Percentiles rank a stretch among this genome's conserved stretches.
Conservation (phyloP, 2,113 vertebrate genomes). For the Tichodroma muraria region DNA sequence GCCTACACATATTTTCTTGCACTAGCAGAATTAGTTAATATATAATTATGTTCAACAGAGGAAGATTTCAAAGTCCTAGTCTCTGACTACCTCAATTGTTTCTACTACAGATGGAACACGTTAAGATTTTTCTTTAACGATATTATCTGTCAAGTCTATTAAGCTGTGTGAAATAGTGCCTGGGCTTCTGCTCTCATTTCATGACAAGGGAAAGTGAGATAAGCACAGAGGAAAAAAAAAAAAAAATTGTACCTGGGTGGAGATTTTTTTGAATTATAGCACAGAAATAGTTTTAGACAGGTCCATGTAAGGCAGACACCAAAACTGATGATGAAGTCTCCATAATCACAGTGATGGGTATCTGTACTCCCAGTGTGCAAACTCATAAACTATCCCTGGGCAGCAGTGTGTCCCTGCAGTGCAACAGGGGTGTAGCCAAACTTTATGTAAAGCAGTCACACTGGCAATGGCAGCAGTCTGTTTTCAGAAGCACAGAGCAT, state of each 20-base stretch:
- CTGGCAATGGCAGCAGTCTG: not conserved
- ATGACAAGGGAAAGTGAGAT: not conserved
- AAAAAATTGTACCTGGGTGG: not conserved
- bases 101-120: not conserved
- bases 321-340: not conserved
- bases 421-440: not conserved
- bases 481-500: not conserved
- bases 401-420: not conserved
- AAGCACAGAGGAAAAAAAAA: not conserved
- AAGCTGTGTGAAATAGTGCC: not conserved
- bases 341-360: not conserved
- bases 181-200: not conserved
- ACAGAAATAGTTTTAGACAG: not conserved
- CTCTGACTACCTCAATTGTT: not conserved
- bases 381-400: not conserved
- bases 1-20: not conserved
- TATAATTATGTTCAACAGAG: not conserved
- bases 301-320: not conserved
- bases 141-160: not conserved
- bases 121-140: not conserved
- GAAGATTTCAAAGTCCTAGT: not conserved
- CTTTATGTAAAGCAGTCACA: not conserved
- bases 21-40: not conserved
- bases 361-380: not conserved
- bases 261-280: not conserved